These are phyloP conservation scores for Bicyclus anynana DNA, from an alignment of 1,140 invertebrate species.

Conservation along the genomic window DNA sequence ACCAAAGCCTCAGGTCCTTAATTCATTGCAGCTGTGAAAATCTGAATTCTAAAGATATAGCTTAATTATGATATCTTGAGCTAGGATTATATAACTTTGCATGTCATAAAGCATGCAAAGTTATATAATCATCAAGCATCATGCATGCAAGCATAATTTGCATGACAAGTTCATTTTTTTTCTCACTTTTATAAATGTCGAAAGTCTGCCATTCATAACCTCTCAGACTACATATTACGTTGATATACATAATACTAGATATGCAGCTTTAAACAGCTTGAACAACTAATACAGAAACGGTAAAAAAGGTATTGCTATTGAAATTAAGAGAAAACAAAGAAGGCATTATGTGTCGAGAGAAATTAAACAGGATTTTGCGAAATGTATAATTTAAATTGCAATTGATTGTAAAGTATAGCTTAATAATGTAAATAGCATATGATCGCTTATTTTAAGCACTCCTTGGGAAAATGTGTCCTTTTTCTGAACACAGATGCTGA, in stretches of 20 bases:
- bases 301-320: not conserved
- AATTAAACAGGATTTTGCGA: not conserved
- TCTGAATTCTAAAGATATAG: no score
- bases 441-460: not conserved
- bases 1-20: no score
- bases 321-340: not conserved
- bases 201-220: no score
- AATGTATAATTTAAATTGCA: not conserved
- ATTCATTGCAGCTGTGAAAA: no score
- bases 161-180: no score
- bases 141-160: no score
- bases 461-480: not conserved
- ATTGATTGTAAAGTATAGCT: constrained; percentile 1
- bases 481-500: constrained; percentile 15
- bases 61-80: no score
- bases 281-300: not conserved
- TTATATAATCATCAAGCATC: no score
- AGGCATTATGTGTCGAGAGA: no score
- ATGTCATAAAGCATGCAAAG: no score
- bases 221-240: not conserved
- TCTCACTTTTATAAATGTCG: no score
- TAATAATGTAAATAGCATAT: constrained; percentile 11
- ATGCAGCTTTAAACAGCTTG: not conserved
- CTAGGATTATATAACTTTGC: no score
- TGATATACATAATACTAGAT: not conserved